Conservation (phyloP, 2,797 vertebrate species). For the Astyanax mexicanus region DNA sequence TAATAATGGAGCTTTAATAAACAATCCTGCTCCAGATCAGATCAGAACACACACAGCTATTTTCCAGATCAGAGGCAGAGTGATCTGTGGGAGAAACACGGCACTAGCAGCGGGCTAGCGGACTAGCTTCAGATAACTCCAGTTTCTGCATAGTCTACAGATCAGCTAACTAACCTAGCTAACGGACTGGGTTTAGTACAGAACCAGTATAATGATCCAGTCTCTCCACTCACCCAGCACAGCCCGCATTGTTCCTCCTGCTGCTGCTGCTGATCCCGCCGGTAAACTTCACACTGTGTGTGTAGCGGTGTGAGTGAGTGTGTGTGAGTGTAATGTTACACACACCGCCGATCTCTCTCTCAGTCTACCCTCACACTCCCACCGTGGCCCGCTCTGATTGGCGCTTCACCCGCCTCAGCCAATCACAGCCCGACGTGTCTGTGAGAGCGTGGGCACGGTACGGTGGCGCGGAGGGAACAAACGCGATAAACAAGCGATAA, state of each 20-base stretch:
- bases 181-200: no score
- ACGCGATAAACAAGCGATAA: not conserved
- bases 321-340: no score
- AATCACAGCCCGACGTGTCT: conserved; percentile 82
- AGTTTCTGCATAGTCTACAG: no score
- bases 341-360: not conserved
- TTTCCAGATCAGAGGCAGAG: no score
- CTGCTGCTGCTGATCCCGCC: not conserved
- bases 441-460: conserved; percentile 37
- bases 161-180: no score
- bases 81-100: no score
- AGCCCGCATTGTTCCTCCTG: conserved; percentile 38
- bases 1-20: no score
- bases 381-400: conserved; percentile 84
- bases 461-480: conserved; percentile 31
- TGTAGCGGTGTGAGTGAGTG: conserved; percentile 16
- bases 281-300: not conserved
- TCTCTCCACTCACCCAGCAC: conserved; percentile 46
- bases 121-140: no score
- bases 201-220: no score
- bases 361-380: conserved; percentile 36
- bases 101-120: no score
- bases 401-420: conserved; percentile 55
- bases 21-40: no score
- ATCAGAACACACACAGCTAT: no score